These are phyloP conservation scores for Phalacrocorax brasilianus DNA, from an alignment of 2,113 vertebrate species.

Conservation along the genomic window DNA sequence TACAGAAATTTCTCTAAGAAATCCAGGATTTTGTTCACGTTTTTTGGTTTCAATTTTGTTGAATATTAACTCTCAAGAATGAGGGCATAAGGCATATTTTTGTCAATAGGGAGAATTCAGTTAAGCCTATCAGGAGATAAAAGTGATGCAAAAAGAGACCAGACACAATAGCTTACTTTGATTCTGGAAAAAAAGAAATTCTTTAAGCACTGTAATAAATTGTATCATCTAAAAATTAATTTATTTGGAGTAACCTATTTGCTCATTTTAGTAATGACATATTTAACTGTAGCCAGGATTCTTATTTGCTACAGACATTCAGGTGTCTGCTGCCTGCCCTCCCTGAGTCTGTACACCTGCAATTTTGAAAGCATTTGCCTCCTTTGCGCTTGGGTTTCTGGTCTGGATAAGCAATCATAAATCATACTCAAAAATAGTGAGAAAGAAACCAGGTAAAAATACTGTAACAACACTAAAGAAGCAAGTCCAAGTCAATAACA, in stretches of 20 bases:
- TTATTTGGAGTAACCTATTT: background rate
- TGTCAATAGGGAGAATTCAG: background rate
- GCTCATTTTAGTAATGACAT: background rate
- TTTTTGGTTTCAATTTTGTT: background rate
- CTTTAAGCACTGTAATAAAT: background rate
- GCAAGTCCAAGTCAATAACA: background rate
- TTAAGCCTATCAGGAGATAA: background rate
- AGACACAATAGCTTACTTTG: background rate
- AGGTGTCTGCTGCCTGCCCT: background rate
- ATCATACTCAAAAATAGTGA: background rate
- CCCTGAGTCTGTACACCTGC: background rate
- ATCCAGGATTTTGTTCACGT: background rate
- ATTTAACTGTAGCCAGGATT: background rate
- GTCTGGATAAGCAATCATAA: background rate
- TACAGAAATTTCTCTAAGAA: background rate
- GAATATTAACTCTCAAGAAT: background rate
- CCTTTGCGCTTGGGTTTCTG: background rate
- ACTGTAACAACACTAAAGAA: background rate
- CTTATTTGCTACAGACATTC: background rate
- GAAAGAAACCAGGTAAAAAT: background rate
- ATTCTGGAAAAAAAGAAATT: background rate
- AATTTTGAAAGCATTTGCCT: background rate
- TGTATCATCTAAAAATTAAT: background rate
- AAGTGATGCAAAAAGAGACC: background rate
- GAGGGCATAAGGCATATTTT: background rate